These are phyloP conservation scores for Neomorphus geoffroyi DNA, from an alignment of 2,797 vertebrate genomes.

Conservation along the genomic window DNA sequence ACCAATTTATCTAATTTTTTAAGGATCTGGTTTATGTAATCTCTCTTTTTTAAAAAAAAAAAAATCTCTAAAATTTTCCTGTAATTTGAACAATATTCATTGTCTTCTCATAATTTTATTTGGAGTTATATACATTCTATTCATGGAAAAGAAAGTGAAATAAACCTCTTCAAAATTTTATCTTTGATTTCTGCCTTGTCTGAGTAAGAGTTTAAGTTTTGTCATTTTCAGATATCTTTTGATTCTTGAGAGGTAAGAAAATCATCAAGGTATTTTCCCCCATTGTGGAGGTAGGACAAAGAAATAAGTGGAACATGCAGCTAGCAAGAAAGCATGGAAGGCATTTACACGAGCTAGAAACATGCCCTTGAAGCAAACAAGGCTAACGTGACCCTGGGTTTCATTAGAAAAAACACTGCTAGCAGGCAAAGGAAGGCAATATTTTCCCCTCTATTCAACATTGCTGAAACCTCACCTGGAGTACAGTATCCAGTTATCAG, in stretches of 20 bases:
- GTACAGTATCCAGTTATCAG: not conserved
- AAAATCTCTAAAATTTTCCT: not conserved
- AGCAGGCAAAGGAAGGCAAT: not conserved
- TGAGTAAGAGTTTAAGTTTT: not conserved
- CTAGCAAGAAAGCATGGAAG: not conserved
- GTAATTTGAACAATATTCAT: not conserved
- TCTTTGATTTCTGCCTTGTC: not conserved
- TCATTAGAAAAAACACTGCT: not conserved
- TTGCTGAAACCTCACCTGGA: not conserved
- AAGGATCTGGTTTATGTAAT: not conserved
- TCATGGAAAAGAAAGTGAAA: not conserved
- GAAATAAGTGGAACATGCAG: not conserved
- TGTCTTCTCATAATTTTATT: not conserved
- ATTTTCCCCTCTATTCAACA: not conserved
- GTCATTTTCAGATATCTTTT: not conserved
- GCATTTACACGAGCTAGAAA: not conserved
- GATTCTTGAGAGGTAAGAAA: not conserved
- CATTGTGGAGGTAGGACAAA: not conserved
- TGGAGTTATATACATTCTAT: not conserved
- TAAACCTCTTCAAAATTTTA: not conserved
- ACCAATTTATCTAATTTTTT: not conserved
- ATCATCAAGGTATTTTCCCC: not conserved
- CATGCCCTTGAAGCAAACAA: not conserved
- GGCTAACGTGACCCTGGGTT: not conserved
- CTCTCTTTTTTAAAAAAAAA: not conserved